A percentile compares a stretch with the other conserved stretches of the same genome.
phyloP scores from a whole-genome alignment of 2,113 vertebrate genomes.

The Anguilla japonica region DNA sequence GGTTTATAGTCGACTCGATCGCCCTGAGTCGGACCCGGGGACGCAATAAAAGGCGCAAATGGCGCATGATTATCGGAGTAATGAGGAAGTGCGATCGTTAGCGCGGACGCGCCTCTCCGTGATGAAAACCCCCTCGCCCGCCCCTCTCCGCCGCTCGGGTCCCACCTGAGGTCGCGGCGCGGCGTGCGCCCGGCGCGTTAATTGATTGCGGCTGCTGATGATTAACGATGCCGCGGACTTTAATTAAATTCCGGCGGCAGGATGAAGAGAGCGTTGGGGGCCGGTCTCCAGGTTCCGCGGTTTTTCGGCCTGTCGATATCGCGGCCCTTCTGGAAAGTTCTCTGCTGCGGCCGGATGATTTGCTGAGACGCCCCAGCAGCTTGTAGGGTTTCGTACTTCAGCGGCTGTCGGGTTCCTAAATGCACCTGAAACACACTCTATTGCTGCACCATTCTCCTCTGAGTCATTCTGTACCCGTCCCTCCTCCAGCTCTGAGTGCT shows the following conservation, averaged over 20 bases:
- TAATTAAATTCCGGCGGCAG: slow-evolving; percentile 70
- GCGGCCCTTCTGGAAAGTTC: neutral
- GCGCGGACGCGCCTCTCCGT: slow-evolving; percentile 46
- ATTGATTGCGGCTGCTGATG: slow-evolving; percentile 69
- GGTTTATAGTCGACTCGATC: slow-evolving; percentile 41
- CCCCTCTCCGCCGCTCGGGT: slow-evolving; percentile 45
- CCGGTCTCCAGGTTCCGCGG: slow-evolving; percentile 31
- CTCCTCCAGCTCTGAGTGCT: neutral
- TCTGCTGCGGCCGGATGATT: neutral
- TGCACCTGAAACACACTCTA: neutral
- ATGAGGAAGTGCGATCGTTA: slow-evolving; percentile 54
- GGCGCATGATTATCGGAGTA: slow-evolving; percentile 56
- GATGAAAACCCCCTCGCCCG: slow-evolving; percentile 65
- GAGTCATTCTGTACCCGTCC: neutral
- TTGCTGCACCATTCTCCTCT: neutral
- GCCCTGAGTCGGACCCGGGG: neutral
- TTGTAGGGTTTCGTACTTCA: no score
- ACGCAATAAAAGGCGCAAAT: slow-evolving; percentile 15
- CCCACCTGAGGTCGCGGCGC: slow-evolving; percentile 62
- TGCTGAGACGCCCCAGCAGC: neutral
- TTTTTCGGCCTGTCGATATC: slow-evolving; percentile 23
- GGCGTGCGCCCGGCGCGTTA: slow-evolving; percentile 48
- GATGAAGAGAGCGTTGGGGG: slow-evolving; percentile 35
- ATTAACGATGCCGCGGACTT: slow-evolving; percentile 66
- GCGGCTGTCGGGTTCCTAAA: neutral